Conservation (phyloP, 2,113 vertebrate species). For the Equus quagga region DNA sequence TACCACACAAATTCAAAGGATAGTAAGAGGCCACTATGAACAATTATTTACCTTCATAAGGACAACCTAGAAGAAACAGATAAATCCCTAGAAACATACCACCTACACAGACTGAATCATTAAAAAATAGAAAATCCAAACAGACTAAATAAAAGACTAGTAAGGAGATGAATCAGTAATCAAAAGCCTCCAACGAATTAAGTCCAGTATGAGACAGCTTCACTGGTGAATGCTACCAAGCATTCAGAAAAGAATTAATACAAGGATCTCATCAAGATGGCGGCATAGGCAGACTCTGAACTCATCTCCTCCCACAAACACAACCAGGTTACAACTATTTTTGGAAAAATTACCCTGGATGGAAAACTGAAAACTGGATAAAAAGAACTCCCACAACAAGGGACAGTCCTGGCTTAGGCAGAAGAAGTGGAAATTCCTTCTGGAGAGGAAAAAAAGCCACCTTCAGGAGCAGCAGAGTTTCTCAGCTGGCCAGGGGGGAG, state of each 20-base stretch:
- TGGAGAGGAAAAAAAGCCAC: too few species aligned
- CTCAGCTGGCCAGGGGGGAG: too few species aligned
- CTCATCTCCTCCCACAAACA: too few species aligned
- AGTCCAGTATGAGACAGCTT: not conserved
- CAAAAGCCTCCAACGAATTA: not conserved
- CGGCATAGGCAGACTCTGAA: too few species aligned
- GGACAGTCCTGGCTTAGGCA: too few species aligned
- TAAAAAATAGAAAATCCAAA: not conserved
- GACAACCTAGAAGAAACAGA: not conserved
- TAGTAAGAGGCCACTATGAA: not conserved
- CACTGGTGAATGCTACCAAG: not conserved
- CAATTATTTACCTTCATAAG: not conserved
- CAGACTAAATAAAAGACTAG: not conserved
- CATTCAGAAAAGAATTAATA: not conserved
- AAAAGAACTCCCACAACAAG: too few species aligned
- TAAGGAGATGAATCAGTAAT: not conserved
- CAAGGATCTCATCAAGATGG: not conserved
- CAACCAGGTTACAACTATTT: too few species aligned
- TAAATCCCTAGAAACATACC: not conserved
- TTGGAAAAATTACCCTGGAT: too few species aligned
- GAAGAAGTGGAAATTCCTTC: too few species aligned
- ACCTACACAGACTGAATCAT: not conserved
- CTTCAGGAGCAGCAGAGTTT: too few species aligned
- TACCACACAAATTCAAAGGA: not conserved
- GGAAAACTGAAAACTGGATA: too few species aligned